Conservation (phyloP, 2,113 vertebrate species). For the Mesocricetus auratus region DNA sequence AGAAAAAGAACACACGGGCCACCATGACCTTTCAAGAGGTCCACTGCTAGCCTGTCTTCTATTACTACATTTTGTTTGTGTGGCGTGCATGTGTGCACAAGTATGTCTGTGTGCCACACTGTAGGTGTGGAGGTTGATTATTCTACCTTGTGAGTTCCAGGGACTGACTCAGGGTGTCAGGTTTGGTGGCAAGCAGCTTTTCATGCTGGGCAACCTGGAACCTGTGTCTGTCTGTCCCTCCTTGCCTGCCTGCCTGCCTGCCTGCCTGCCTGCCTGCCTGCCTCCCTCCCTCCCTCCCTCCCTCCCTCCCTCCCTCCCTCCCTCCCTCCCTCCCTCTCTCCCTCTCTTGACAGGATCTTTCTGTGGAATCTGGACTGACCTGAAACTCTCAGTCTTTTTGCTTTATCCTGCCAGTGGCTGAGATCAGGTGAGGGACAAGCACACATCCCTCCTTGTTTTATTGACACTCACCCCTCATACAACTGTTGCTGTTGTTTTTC, state of each 20-base stretch:
- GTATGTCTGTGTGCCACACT: not conserved
- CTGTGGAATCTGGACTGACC: not conserved
- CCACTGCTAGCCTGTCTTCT: not conserved
- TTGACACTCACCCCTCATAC: not conserved
- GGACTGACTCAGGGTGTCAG: not conserved
- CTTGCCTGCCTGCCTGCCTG: too few species aligned
- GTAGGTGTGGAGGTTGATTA: not conserved
- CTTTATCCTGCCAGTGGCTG: not conserved
- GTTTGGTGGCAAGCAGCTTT: not conserved
- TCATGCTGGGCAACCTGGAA: not conserved
- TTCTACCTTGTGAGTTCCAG: not conserved
- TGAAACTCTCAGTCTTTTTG: not conserved
- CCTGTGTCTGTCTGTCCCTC: too few species aligned
- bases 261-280: too few species aligned
- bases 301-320: not conserved
- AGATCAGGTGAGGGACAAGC: not conserved
- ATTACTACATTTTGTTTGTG: not conserved
- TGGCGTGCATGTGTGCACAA: not conserved
- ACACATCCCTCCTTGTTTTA: not conserved
- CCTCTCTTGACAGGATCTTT: not conserved
- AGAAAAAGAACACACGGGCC: not conserved
- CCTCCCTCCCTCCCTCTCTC: not conserved
- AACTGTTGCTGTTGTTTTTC: too few species aligned
- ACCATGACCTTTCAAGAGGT: not conserved
- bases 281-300: not conserved